Conservation (phyloP, 2,888 invertebrate species). For the Entomobrya proxima region DNA sequence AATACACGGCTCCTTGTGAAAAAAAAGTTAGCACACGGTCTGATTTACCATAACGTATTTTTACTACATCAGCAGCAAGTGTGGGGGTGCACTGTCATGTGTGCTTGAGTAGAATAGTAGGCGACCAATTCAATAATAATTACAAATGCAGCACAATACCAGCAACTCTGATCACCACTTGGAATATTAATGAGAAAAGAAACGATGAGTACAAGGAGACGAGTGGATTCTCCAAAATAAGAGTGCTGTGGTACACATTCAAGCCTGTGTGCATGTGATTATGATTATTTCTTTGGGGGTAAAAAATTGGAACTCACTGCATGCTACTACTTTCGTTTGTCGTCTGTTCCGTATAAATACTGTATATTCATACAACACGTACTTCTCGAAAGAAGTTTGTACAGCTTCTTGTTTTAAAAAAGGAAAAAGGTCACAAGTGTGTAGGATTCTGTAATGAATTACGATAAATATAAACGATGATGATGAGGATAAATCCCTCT, state of each 20-base stretch:
- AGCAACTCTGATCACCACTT: constrained; percentile 29
- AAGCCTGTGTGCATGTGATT: constrained; percentile 8
- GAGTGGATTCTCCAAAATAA: constrained; percentile 6
- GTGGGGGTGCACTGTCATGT: neutral
- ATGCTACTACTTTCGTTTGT: no score
- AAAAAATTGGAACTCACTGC: constrained; percentile 9
- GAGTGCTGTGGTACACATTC: neutral
- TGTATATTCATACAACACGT: neutral
- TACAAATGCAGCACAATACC: constrained; percentile 56
- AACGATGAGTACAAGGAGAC: neutral
- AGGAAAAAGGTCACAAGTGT: constrained; percentile 6
- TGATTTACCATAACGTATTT: constrained; percentile 16
- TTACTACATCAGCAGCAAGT: neutral
- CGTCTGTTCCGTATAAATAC: neutral
- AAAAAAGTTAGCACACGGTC: constrained; percentile 8
- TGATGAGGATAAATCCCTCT: neutral
- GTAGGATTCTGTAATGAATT: constrained; percentile 23
- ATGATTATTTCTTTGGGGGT: neutral
- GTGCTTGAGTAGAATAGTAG: neutral
- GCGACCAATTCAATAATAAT: constrained; percentile 54
- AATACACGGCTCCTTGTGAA: neutral
- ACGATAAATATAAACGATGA: constrained; percentile 29
- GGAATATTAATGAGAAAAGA: constrained; percentile 51
- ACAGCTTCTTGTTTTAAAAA: neutral
- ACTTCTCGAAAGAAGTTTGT: neutral